A percentile compares a stretch with the other conserved stretches of the same genome.
phyloP scores from a whole-genome alignment of 1,140 invertebrate genomes.

The Drosophila novamexicana region DNA sequence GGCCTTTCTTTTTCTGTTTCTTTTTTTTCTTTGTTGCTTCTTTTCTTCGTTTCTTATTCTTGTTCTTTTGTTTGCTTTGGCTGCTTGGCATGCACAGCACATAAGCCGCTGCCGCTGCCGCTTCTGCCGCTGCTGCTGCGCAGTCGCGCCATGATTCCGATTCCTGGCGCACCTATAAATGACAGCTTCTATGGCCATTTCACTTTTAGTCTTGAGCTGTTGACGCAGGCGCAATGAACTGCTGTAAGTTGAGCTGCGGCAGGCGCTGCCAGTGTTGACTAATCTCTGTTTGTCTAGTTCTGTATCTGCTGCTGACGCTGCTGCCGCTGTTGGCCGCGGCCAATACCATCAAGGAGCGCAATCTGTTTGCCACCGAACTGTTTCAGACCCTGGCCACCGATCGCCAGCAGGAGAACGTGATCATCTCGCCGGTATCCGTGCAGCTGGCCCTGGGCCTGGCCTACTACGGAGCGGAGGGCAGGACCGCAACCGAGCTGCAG shows the following conservation, averaged over 20 bases:
- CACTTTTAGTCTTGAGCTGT: constrained; percentile 77
- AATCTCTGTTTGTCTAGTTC: not conserved
- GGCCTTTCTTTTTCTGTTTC: constrained; percentile 45
- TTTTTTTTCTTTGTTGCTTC: not conserved
- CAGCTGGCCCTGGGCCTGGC: constrained; percentile 75
- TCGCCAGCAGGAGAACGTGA: constrained; percentile 78
- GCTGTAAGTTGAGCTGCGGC: constrained; percentile 46
- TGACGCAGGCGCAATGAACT: constrained; percentile 70
- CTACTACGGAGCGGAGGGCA: constrained; percentile 77
- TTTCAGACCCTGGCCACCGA: constrained; percentile 80
- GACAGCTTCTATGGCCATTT: constrained; percentile 65
- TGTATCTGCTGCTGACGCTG: constrained; percentile 42
- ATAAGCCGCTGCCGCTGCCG: constrained; percentile 17
- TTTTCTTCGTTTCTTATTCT: constrained; percentile 5
- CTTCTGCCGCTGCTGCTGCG: constrained; percentile 18
- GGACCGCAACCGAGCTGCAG: constrained; percentile 72
- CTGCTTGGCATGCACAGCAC: constrained; percentile 59
- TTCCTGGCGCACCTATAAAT: constrained; percentile 77
- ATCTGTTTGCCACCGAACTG: constrained; percentile 79
- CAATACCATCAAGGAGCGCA: constrained; percentile 77
- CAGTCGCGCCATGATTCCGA: constrained; percentile 43
- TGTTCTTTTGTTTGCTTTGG: constrained; percentile 13
- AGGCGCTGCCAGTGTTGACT: not conserved
- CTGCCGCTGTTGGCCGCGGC: constrained; percentile 25
- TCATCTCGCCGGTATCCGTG: constrained; percentile 78